phyloP scores from a whole-genome alignment of 2,113 vertebrate genomes.

The Phoxinus phoxinus region DNA sequence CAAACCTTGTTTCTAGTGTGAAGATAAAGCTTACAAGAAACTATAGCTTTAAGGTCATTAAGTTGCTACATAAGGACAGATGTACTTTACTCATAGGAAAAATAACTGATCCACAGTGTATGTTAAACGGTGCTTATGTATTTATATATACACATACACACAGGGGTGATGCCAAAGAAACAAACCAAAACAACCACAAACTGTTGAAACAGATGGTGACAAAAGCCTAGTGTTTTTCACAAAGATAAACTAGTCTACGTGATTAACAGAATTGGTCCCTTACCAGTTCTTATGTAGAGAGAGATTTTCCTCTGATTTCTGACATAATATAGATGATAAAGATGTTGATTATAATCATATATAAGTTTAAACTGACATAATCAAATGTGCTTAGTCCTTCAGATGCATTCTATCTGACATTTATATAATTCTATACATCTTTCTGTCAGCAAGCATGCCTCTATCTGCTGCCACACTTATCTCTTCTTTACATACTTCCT shows the following conservation, averaged over 20 bases:
- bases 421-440: neutral
- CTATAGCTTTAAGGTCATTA: neutral
- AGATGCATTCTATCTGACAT: neutral
- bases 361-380: neutral
- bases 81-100: neutral
- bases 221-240: too few relatives aligned
- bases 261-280: neutral
- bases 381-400: neutral
- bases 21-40: neutral
- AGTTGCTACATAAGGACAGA: neutral
- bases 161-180: neutral
- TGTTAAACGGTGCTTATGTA: neutral
- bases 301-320: neutral
- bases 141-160: neutral
- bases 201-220: neutral
- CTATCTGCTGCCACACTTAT: neutral
- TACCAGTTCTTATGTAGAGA: neutral
- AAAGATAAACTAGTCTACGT: neutral
- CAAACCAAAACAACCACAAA: neutral
- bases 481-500: constrained; percentile 4
- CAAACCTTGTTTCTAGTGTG: neutral
- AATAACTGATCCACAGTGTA: neutral
- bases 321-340: neutral
- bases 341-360: neutral
- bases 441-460: neutral